These are phyloP conservation scores for Alviniconcha strummeri DNA, from an alignment of 2,888 invertebrate species.

Conservation along the genomic window DNA sequence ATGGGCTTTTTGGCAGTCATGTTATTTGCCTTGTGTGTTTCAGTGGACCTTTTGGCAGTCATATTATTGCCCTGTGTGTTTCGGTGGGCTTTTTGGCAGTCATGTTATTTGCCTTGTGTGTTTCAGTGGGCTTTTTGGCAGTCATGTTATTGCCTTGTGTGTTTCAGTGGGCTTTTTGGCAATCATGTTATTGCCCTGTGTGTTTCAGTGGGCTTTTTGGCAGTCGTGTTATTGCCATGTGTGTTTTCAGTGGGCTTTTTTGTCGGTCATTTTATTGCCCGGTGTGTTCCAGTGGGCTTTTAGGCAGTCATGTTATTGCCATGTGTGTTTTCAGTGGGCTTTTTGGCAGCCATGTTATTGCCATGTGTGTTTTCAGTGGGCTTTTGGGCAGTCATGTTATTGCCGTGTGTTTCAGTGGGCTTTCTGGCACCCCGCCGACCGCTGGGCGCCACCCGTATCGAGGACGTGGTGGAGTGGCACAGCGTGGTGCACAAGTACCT, in stretches of 20 bases:
- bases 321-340: neutral
- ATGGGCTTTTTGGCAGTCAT: neutral
- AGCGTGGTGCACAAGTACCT: slow-evolving; percentile 67
- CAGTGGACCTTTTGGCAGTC: neutral
- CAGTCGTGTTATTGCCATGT: neutral
- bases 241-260: neutral
- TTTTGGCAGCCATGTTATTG: neutral
- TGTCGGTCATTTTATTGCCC: neutral
- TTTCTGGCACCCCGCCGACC: slow-evolving; percentile 16
- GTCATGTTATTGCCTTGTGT: neutral
- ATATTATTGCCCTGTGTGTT: neutral
- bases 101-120: neutral
- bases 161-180: neutral
- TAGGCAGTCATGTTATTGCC: neutral
- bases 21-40: neutral
- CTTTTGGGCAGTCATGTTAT: neutral
- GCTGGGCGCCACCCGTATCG: slow-evolving; percentile 63
- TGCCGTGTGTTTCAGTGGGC: slow-evolving; percentile 4
- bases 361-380: neutral
- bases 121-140: neutral
- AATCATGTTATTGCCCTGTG: neutral
- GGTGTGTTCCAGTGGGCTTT: neutral
- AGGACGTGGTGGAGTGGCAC: slow-evolving; percentile 71
- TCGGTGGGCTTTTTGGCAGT: neutral
- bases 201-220: neutral